Conservation (phyloP, 1,140 invertebrate species). For the Atta texana region DNA sequence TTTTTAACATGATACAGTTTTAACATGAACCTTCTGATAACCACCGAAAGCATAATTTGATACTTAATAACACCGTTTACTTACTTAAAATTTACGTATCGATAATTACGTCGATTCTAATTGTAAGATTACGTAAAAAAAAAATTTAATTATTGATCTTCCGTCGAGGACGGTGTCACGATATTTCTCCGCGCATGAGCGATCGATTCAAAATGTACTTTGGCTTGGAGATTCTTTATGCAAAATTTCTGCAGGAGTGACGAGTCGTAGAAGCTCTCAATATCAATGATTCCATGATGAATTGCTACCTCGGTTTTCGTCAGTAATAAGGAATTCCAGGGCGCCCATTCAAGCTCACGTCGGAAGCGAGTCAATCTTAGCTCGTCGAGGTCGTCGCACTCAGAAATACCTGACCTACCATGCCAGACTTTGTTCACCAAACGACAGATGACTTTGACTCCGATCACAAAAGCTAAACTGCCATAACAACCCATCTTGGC, state of each 20-base stretch:
- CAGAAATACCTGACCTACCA: constrained; percentile 89
- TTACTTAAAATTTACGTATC: too few relatives aligned
- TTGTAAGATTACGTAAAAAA: constrained; percentile 10
- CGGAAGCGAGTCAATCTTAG: constrained; percentile 88
- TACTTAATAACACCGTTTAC: too few relatives aligned
- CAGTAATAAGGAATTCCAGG: constrained; percentile 90
- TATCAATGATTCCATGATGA: constrained; percentile 81
- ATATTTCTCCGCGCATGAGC: constrained; percentile 25
- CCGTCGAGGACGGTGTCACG: constrained; percentile 27
- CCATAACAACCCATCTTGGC: constrained; percentile 80
- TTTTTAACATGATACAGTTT: too few relatives aligned
- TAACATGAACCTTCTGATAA: too few relatives aligned
- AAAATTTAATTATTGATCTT: constrained; percentile 18
- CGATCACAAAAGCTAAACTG: constrained; percentile 88
- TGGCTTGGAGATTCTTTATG: constrained; percentile 82
- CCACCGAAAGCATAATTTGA: too few relatives aligned
- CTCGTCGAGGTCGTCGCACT: constrained; percentile 87
- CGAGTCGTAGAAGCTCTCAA: constrained; percentile 78
- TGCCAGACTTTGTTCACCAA: constrained; percentile 90
- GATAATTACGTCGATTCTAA: too few relatives aligned
- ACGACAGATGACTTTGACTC: constrained; percentile 88
- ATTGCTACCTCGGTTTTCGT: constrained; percentile 88
- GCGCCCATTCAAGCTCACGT: constrained; percentile 88
- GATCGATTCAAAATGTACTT: constrained; percentile 77
- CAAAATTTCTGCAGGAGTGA: constrained; percentile 80